These are phyloP conservation scores for Neolamprologus fasciatus DNA, from an alignment of 2,113 vertebrate species.

Conservation along the genomic window DNA sequence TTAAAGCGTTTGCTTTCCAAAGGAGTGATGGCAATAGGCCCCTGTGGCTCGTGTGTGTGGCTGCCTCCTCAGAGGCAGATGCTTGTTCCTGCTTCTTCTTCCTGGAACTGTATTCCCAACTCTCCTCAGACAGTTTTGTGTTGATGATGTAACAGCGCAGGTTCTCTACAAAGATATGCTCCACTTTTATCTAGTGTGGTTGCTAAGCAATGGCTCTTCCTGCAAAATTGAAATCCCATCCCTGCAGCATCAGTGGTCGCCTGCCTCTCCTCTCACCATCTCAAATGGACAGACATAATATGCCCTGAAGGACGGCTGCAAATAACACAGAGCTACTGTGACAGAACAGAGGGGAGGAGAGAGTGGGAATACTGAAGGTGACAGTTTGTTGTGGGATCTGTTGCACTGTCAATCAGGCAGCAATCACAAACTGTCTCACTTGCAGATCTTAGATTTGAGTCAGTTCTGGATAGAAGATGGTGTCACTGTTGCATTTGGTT, in stretches of 20 bases:
- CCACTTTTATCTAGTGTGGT: constrained; percentile 59
- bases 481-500: background rate
- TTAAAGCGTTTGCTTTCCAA: background rate
- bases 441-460: background rate
- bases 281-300: constrained; percentile 11
- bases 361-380: background rate
- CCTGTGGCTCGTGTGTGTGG: background rate
- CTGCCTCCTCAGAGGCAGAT: background rate
- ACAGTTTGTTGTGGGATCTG: background rate
- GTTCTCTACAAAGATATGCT: constrained; percentile 30
- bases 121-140: background rate
- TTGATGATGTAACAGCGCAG: constrained; percentile 29
- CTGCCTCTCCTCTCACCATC: constrained; percentile 14
- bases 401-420: background rate
- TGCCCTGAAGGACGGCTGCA: background rate
- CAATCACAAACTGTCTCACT: background rate
- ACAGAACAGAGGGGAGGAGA: background rate
- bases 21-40: background rate
- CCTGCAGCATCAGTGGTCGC: constrained; percentile 20
- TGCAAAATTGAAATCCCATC: constrained; percentile 58
- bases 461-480: background rate
- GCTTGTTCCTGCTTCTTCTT: background rate
- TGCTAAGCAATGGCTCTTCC: constrained; percentile 71
- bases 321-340: constrained; percentile 2
- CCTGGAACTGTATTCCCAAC: background rate